These are phyloP conservation scores for Lacerta viridis DNA, from an alignment of 2,797 vertebrate genomes.

Conservation along the genomic window DNA sequence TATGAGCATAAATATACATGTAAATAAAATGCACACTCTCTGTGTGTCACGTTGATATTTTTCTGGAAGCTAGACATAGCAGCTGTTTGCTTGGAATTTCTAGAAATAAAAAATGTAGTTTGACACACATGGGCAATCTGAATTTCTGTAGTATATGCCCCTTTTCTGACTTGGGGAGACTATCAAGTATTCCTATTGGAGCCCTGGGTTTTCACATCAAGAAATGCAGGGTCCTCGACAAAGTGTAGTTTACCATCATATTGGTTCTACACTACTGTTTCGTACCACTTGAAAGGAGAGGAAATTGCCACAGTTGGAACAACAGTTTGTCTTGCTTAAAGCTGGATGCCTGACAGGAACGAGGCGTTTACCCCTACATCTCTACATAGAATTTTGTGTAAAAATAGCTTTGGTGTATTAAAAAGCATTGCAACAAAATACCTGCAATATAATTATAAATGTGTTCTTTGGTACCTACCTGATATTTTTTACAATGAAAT, in stretches of 20 bases:
- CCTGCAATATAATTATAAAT: constrained; percentile 84
- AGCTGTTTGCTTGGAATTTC: background rate
- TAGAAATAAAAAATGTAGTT: background rate
- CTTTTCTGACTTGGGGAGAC: background rate
- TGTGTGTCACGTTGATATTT: background rate
- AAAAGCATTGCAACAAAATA: constrained; percentile 88
- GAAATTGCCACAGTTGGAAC: constrained; percentile 67
- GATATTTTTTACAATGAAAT: constrained; percentile 79
- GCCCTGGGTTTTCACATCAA: too few species aligned
- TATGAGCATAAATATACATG: background rate
- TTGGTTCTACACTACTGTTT: constrained; percentile 63
- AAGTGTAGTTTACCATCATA: background rate
- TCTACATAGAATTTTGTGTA: constrained; percentile 86
- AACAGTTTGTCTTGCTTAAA: constrained; percentile 77
- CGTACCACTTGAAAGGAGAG: constrained; percentile 63
- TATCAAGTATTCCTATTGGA: background rate
- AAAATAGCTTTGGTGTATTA: constrained; percentile 88
- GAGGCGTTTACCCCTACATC: constrained; percentile 83
- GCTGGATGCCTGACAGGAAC: constrained; percentile 78
- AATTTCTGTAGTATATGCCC: too few species aligned
- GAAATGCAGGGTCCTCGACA: background rate
- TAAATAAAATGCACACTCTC: background rate
- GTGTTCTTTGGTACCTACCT: constrained; percentile 86
- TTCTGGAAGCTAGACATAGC: background rate
- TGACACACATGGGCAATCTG: background rate